phyloP scores from a whole-genome alignment of 2,888 invertebrate genomes.

The Tolmerus cingulatus region DNA sequence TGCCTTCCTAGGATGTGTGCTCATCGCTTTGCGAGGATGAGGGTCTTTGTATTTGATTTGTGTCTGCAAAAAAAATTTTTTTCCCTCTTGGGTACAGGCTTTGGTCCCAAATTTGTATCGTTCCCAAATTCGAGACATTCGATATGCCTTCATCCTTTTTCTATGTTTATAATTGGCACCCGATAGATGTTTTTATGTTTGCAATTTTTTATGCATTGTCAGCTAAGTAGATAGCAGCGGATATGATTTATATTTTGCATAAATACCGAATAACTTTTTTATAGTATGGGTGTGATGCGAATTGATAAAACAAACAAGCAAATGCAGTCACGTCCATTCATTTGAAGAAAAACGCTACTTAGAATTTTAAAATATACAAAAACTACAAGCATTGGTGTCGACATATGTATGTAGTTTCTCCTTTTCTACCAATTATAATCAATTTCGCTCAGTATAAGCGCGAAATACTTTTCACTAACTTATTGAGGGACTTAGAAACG shows the following conservation, averaged over 20 bases:
- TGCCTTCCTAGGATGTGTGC: slow-evolving; percentile 27
- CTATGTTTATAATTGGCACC: slow-evolving; percentile 27
- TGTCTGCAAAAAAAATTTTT: slow-evolving; percentile 10
- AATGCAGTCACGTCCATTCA: no score
- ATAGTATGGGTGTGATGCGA: not conserved
- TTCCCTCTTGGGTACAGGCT: not conserved
- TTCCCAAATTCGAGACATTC: not conserved
- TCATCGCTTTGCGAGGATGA: slow-evolving; percentile 16
- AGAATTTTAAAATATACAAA: no score
- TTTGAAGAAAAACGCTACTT: no score
- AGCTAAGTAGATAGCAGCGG: not conserved
- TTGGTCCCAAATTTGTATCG: slow-evolving; percentile 29
- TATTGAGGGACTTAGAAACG: no score
- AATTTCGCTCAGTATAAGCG: no score
- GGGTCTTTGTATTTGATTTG: slow-evolving; percentile 42
- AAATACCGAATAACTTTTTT: not conserved
- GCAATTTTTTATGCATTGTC: slow-evolving; percentile 25
- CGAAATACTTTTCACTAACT: no score
- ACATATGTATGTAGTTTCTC: no score
- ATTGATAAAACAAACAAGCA: no score
- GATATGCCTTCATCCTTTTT: not conserved
- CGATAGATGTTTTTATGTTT: slow-evolving; percentile 8
- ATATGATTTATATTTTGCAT: not conserved
- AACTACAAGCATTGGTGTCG: no score
- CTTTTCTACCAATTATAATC: no score